phyloP scores from a whole-genome alignment of 2,797 vertebrate genomes.

The Craterocephalus amniculus region DNA sequence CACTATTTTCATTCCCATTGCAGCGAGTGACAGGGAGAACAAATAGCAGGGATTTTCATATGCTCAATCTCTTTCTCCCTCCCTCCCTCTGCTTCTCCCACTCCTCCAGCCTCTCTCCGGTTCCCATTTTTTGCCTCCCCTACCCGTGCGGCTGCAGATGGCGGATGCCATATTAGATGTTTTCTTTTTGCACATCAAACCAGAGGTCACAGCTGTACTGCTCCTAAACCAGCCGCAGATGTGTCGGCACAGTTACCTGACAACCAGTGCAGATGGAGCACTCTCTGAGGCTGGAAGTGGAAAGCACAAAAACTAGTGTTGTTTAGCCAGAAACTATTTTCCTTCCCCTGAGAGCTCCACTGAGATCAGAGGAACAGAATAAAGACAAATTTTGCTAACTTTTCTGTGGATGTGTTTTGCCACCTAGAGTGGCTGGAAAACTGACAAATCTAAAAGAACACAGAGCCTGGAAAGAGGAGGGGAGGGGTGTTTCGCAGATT shows the following conservation, averaged over 20 bases:
- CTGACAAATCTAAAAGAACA: conserved; percentile 12
- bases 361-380: conserved; percentile 55
- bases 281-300: conserved; percentile 52
- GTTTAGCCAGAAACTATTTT: conserved; percentile 60
- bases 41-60: conserved; percentile 52
- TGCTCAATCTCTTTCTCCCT: conserved; percentile 38
- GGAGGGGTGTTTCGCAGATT: conserved; percentile 20
- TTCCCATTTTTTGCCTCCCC: not conserved
- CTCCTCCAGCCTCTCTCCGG: conserved; percentile 3
- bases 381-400: conserved; percentile 54
- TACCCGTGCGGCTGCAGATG: conserved; percentile 84
- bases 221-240: conserved; percentile 78
- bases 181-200: conserved; percentile 86
- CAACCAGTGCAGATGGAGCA: conserved; percentile 71
- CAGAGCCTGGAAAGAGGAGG: not conserved
- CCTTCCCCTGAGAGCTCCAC: conserved; percentile 29
- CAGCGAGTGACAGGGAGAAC: conserved; percentile 55
- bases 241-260: conserved; percentile 76
- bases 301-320: conserved; percentile 56
- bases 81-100: conserved; percentile 4
- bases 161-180: conserved; percentile 82
- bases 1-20: conserved; percentile 66
- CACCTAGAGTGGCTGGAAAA: conserved; percentile 41
- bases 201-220: conserved; percentile 88
- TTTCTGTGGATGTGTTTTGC: conserved; percentile 43